A percentile compares a stretch with the other conserved stretches of the same genome.
These are phyloP conservation scores for Decapterus maruadsi DNA, from an alignment of 2,797 vertebrate genomes.

Conservation along the genomic window DNA sequence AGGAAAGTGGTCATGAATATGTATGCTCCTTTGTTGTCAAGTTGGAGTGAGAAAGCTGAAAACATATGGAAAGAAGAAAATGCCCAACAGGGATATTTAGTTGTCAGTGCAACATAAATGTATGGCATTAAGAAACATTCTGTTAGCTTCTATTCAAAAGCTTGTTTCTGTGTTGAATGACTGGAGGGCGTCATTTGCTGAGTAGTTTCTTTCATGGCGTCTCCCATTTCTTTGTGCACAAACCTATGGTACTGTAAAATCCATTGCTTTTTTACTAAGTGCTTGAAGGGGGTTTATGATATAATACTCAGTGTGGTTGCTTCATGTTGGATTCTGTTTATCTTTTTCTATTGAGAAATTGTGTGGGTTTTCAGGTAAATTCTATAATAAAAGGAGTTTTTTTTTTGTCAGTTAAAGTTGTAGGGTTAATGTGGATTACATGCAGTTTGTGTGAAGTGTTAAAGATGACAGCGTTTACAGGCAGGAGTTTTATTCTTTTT, in stretches of 20 bases:
- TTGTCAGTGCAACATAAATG: conserved; percentile 44
- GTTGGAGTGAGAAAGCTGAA: conserved; percentile 34
- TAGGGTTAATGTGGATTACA: not conserved
- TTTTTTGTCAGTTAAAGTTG: not conserved
- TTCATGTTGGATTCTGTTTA: not conserved
- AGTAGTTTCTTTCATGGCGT: conserved; percentile 30
- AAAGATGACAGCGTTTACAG: not conserved
- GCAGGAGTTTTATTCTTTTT: not conserved
- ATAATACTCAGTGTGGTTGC: not conserved
- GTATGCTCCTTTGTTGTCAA: conserved; percentile 23
- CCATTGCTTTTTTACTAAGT: not conserved
- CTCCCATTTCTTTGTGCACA: conserved; percentile 11
- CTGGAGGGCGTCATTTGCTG: conserved; percentile 18
- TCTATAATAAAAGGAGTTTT: not conserved
- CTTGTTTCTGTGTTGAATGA: conserved; percentile 32
- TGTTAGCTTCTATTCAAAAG: conserved; percentile 8
- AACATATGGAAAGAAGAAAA: conserved; percentile 27
- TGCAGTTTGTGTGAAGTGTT: not conserved
- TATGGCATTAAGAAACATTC: conserved; percentile 26
- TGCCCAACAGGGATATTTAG: conserved; percentile 32
- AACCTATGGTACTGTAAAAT: not conserved
- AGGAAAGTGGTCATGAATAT: conserved; percentile 61
- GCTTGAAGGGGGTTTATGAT: not conserved
- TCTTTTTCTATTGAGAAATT: not conserved
- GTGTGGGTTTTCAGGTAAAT: not conserved